Conservation (phyloP, 2,888 invertebrate genomes). For the Ophraella communa region DNA sequence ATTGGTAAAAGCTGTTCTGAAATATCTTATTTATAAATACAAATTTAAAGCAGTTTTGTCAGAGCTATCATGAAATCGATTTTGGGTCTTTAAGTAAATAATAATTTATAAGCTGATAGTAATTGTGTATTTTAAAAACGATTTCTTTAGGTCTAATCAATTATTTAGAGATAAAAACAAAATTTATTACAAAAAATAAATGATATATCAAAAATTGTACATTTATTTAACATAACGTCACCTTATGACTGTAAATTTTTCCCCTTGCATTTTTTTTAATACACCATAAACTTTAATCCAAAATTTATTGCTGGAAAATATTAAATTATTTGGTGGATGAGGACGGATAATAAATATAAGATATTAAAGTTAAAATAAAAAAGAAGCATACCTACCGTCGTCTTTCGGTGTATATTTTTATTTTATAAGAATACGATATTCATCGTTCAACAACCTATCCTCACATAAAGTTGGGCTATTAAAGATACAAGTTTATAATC, state of each 20-base stretch:
- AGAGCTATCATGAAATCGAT: too few species aligned
- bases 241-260: too few species aligned
- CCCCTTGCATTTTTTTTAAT: slow-evolving; percentile 58
- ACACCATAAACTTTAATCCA: slow-evolving; percentile 60
- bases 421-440: slow-evolving; percentile 57
- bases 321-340: slow-evolving; percentile 60
- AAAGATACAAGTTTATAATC: slow-evolving; percentile 62
- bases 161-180: too few species aligned
- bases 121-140: too few species aligned
- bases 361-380: slow-evolving; percentile 59
- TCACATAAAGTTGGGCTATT: slow-evolving; percentile 60
- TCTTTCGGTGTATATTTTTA: slow-evolving; percentile 54
- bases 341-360: slow-evolving; percentile 59
- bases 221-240: background rate
- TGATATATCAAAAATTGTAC: background rate
- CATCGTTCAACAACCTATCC: slow-evolving; percentile 56
- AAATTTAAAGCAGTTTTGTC: too few species aligned
- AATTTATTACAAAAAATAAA: slow-evolving; percentile 22
- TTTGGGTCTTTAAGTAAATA: too few species aligned
- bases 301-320: slow-evolving; percentile 61
- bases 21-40: too few species aligned
- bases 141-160: too few species aligned
- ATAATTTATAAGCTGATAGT: too few species aligned
- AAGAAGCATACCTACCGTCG: slow-evolving; percentile 40
- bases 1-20: too few species aligned